Conservation (phyloP, 2,888 invertebrate genomes). For the Noctua comes region DNA sequence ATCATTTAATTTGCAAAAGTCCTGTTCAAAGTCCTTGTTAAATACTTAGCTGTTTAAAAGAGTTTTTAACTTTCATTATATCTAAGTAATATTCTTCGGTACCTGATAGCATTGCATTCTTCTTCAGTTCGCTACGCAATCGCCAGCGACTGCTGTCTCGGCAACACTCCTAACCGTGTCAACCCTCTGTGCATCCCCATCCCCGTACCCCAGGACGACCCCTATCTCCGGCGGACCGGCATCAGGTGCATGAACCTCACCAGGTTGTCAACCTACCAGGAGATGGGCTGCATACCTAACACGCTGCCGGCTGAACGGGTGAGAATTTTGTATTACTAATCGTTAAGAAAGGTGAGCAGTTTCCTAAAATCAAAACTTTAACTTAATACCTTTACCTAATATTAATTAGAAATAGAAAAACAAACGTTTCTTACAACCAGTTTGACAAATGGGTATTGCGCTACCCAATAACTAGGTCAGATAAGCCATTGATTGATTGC, state of each 20-base stretch:
- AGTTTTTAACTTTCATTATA: neutral
- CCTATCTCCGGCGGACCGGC: constrained; percentile 69
- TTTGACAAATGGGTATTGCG: neutral
- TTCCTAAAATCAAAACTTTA: neutral
- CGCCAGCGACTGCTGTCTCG: constrained; percentile 69
- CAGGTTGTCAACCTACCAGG: constrained; percentile 73
- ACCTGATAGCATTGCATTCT: neutral
- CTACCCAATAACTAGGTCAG: neutral
- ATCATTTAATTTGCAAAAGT: neutral
- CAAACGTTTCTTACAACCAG: neutral
- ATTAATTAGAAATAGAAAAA: neutral
- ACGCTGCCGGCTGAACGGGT: constrained; percentile 72
- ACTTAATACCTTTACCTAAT: neutral
- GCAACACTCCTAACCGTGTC: constrained; percentile 67
- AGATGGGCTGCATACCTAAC: constrained; percentile 69
- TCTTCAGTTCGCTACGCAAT: constrained; percentile 62
- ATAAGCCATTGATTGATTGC: neutral
- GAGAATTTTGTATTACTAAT: constrained; percentile 15
- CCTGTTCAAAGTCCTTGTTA: neutral
- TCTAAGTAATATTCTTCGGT: neutral
- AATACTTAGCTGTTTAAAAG: neutral
- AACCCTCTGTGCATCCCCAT: constrained; percentile 70
- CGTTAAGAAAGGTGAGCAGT: neutral
- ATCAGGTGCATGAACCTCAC: constrained; percentile 76
- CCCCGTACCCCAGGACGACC: constrained; percentile 72